Conservation (phyloP, 2,888 invertebrate species). For the Coelopa pilipes region DNA sequence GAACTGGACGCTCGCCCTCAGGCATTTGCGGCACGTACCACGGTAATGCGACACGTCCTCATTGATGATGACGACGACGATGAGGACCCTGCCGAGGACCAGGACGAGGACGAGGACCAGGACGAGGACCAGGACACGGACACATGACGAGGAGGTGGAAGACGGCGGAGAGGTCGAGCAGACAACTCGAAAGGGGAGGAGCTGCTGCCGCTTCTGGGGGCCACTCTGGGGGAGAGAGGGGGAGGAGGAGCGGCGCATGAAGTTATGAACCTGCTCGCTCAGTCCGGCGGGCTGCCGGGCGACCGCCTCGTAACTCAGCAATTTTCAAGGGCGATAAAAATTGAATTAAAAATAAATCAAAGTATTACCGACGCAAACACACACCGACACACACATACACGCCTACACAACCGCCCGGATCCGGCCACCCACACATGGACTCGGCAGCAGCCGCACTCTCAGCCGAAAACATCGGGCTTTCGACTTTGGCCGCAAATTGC, state of each 20-base stretch:
- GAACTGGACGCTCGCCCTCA: background rate
- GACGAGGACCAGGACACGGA: background rate
- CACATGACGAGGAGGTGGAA: background rate
- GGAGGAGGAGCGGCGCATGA: background rate
- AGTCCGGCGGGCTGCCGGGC: constrained; percentile 26
- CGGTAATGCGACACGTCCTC: constrained; percentile 39
- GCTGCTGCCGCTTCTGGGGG: background rate
- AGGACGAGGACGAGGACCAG: background rate
- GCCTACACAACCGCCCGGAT: constrained; percentile 12
- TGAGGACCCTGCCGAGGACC: constrained; percentile 9
- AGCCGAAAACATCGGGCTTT: constrained; percentile 26
- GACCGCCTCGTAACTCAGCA: constrained; percentile 29
- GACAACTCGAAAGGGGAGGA: background rate
- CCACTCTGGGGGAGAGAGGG: too few species aligned
- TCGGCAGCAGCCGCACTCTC: background rate
- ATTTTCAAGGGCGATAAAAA: constrained; percentile 40
- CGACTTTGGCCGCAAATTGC: constrained; percentile 36
- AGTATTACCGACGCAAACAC: constrained; percentile 22
- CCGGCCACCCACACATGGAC: background rate
- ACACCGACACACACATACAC: background rate
- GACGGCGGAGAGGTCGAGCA: background rate
- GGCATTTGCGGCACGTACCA: constrained; percentile 36
- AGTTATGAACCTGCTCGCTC: constrained; percentile 24
- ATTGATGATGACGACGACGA: constrained; percentile 7
- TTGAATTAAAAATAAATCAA: constrained; percentile 39